Evolutionary conservation across 2,113 vertebrate species (phyloP).

Genomic region (Condylura cristata): DNA sequence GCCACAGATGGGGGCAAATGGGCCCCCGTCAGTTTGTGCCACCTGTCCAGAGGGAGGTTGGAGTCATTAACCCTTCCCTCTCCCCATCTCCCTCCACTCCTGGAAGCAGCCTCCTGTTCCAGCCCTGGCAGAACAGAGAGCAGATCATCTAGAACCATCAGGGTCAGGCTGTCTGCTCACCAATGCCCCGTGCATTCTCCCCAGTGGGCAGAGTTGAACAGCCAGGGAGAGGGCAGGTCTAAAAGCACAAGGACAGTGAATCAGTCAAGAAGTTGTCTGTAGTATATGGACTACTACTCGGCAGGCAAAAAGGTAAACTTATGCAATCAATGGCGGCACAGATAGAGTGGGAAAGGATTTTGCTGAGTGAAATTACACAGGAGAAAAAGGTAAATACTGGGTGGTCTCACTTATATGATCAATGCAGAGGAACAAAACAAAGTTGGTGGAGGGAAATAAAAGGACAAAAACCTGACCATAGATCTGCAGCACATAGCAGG

Average conservation of each 20-base stretch:
- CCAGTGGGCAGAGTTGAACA: not conserved
- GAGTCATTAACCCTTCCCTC: not conserved
- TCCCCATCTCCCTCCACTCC: not conserved
- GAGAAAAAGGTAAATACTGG: too few species aligned
- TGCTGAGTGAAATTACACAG: too few species aligned
- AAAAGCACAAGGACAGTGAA: not conserved
- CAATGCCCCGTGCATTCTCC: accelerated
- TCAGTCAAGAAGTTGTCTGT: too few species aligned
- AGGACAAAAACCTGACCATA: too few species aligned
- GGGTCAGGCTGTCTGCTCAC: not conserved
- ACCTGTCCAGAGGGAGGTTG: not conserved
- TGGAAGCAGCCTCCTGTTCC: not conserved
- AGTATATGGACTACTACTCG: too few species aligned
- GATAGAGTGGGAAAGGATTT: too few species aligned
- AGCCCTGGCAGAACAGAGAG: not conserved
- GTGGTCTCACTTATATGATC: too few species aligned
- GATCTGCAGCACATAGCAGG: too few species aligned
- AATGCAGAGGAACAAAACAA: too few species aligned
- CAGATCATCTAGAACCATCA: not conserved
- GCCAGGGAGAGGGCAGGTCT: not conserved
- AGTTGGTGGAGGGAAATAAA: too few species aligned
- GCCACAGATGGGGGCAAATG: not conserved
- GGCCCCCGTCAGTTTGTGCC: not conserved
- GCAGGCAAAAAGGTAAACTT: too few species aligned
- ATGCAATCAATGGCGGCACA: too few species aligned